These are phyloP conservation scores for Drosophila rufa DNA, from an alignment of 1,140 invertebrate genomes.

Conservation along the genomic window DNA sequence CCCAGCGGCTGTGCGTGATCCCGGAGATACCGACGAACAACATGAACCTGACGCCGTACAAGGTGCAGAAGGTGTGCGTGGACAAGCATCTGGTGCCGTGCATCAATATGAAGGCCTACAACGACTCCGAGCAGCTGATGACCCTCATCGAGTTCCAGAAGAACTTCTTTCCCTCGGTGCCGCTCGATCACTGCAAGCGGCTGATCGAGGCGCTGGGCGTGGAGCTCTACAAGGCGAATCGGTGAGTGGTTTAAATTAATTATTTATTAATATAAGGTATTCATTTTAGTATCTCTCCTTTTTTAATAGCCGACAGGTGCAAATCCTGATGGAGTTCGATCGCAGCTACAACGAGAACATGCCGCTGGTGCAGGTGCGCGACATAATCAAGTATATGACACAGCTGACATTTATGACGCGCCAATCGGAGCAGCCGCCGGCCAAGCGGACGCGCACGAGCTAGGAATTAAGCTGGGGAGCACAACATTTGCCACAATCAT, in stretches of 20 bases:
- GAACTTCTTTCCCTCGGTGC: conserved; percentile 91
- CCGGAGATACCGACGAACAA: conserved; percentile 76
- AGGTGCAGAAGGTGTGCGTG: conserved; percentile 92
- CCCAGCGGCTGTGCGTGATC: conserved; percentile 71
- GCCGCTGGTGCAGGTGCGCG: conserved; percentile 91
- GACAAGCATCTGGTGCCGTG: conserved; percentile 93
- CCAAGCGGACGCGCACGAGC: conserved; percentile 83
- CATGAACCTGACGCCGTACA: conserved; percentile 85
- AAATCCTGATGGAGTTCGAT: conserved; percentile 90
- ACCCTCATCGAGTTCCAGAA: conserved; percentile 92
- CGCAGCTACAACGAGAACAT: conserved; percentile 89
- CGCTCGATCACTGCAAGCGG: conserved; percentile 90
- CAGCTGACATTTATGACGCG: conserved; percentile 93
- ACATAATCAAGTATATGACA: conserved; percentile 93
- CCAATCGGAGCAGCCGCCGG: conserved; percentile 80
- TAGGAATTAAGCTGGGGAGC: conserved; percentile 85
- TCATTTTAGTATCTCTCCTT: neutral
- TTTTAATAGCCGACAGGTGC: conserved; percentile 88
- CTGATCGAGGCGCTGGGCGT: conserved; percentile 92
- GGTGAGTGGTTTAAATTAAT: conserved; percentile 87
- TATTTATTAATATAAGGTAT: neutral
- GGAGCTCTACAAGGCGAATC: conserved; percentile 92
- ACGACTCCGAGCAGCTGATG: conserved; percentile 92
- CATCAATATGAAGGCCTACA: conserved; percentile 94
- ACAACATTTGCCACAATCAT: conserved; percentile 77